Evolutionary conservation across 2,888 invertebrate species (phyloP), one percentile per base, ranked within the genome.

Genomic region (Drosophila eohydei): DNA sequence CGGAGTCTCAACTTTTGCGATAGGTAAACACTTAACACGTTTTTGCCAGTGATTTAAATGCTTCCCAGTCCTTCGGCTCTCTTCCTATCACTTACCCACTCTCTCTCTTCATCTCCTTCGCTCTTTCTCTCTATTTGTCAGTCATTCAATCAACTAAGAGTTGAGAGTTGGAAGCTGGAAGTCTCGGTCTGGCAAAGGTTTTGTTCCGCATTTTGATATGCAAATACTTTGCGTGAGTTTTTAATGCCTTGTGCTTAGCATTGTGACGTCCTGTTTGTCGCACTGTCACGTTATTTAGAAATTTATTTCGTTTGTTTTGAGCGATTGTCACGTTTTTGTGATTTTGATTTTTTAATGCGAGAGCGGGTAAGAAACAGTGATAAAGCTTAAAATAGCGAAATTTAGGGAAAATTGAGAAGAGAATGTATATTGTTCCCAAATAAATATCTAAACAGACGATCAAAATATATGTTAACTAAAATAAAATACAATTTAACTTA

Each of bases 11-110:
- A 75, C 81, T 85, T 89, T 83, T 81, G 71, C 82, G 75, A 88
- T 89, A 91, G 91, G 91, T 91, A 91, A 92, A 90, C 91, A 91
- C 91, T 91, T 92, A 92, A 89, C 92, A 92, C 89, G 91, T 91
- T 91, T 89, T 89, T 90, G 73, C 60, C 77, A 65, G 86, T 70
- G 81, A 79, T 81, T 83, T 89, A 79, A 89, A 85, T 65, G 74
- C 74, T 74, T 64, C 54, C 58, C 63, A 59, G 58, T 63, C 60
- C 64, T 30, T 41, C 16, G 28, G 8, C 26, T 48, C 40, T 30
- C 30, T 30, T 41, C 30, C 54, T 32, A 43, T 30, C 36, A 41
- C 21, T 26, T 36, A 38, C 38, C 21, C 36, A 52, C 5, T 14
- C 52, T 16, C n/a, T 44, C 30, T 36, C 48, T 26, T 38, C 12